Evolutionary conservation across 2,113 vertebrate species (phyloP), one percentile per base, ranked within the genome.

Genomic region (Burhinus bistriatus): DNA sequence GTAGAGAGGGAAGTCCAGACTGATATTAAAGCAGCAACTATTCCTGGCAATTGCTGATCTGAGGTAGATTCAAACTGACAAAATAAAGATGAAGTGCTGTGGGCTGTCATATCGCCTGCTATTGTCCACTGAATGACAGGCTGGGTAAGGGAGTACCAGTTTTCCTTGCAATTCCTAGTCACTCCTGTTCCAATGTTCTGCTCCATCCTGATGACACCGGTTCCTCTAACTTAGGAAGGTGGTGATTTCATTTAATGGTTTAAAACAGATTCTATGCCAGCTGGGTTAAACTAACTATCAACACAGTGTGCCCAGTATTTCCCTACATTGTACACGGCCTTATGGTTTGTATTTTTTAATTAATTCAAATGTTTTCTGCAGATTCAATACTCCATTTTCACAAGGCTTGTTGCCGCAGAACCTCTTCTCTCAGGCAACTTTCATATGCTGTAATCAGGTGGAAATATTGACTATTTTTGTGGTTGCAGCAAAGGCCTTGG

Each of bases 241-340:
- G 4, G 10, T n/a, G 47, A 22, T 82, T 58, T 81, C n/a, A 6
- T 47, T 70, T 25, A n/a, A 42, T 6, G 27, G 5, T 47, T 71
- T 84, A 77, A 82, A 83, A 26, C 8, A 38, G 22, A 7, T 84
- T 89, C 57, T 45, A 5, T 61, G 42, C 21, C 5, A 3, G 3
- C 19, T 81, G 61, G 16, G 44, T 58, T 91, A 66, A 66, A 44
- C 11, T 27, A 58, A 5, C 4, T 61, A 23, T 38, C 11, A 36
- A 21, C 15, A 66, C 12, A 29, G 17, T 12, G 4, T 71, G 19
- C 36, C 14, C 2, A 40, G 1, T 82, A 42, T 76, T 71, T 47
- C 44, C 40, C 11, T 40, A 0, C 38, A 21, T 47, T 68, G 9
- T 15, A 52, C 6, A 2, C 2, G 2, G 9, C 36, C 17, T 36